Evolutionary conservation across 2,888 invertebrate genomes (phyloP).

Genomic region (Hyposoter dolosus): DNA sequence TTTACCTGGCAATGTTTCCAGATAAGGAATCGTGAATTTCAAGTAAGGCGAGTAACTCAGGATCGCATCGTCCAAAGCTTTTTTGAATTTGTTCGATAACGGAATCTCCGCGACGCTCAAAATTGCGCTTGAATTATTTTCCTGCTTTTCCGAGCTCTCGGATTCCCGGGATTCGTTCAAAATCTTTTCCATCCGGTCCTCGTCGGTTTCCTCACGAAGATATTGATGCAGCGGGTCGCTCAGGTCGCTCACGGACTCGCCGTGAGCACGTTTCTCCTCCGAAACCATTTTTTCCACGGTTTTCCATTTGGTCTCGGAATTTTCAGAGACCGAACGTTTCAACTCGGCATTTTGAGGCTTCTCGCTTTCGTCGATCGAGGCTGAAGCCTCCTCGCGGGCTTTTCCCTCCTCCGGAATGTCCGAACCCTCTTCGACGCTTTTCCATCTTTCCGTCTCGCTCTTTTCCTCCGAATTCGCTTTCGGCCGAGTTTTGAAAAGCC

Average conservation of each 20-base stretch:
- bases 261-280: constrained; percentile 83
- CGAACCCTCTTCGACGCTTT: background rate
- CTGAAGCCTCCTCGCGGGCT: background rate
- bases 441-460: constrained; percentile 17
- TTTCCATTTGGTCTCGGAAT: constrained; percentile 6
- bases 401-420: background rate
- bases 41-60: constrained; percentile 95
- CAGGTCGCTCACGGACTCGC: constrained; percentile 90
- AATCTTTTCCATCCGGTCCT: constrained; percentile 84
- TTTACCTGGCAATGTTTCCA: constrained; percentile 94
- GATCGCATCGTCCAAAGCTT: constrained; percentile 90
- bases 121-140: constrained; percentile 80
- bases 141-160: constrained; percentile 72
- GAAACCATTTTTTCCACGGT: constrained; percentile 72
- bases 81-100: constrained; percentile 89
- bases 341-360: constrained; percentile 45
- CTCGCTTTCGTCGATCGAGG: constrained; percentile 55
- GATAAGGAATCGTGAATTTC: constrained; percentile 93
- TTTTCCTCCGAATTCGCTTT: constrained; percentile 28
- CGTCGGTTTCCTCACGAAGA: constrained; percentile 85
- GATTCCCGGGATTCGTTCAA: constrained; percentile 82
- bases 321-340: constrained; percentile 29
- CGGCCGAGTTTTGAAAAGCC: constrained; percentile 78
- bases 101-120: constrained; percentile 87
- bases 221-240: constrained; percentile 92